A percentile compares a stretch with the other conserved stretches of the same genome.
Conservation (phyloP, 2,888 invertebrate genomes). For the Eudasyphora cyanicolor region DNA sequence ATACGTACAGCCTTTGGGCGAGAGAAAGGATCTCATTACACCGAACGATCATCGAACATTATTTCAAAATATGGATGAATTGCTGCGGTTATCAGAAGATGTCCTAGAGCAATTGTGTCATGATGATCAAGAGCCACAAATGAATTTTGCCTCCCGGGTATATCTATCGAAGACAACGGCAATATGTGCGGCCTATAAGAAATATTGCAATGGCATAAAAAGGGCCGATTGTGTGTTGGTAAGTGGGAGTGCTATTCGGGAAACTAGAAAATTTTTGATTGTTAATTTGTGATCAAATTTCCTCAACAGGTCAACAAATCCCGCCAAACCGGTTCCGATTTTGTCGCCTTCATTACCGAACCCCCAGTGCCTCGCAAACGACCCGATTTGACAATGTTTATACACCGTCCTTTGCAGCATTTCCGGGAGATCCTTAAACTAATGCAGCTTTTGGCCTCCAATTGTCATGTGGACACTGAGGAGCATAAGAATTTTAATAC, state of each 20-base stretch:
- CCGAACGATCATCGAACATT: constrained; percentile 88
- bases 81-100: constrained; percentile 88
- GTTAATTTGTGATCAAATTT: constrained; percentile 9
- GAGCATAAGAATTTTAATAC: constrained; percentile 79
- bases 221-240: constrained; percentile 92
- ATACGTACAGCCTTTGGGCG: constrained; percentile 88
- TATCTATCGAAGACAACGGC: constrained; percentile 88
- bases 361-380: constrained; percentile 90
- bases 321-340: constrained; percentile 88
- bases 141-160: constrained; percentile 85
- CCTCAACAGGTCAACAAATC: constrained; percentile 84
- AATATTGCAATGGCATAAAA: constrained; percentile 91
- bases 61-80: constrained; percentile 93
- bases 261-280: neutral
- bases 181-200: constrained; percentile 89
- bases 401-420: constrained; percentile 92
- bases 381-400: constrained; percentile 91
- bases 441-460: constrained; percentile 81
- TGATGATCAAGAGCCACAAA: constrained; percentile 87
- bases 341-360: constrained; percentile 89
- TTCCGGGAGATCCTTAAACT: constrained; percentile 84
- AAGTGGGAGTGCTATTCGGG: constrained; percentile 60
- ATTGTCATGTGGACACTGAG: constrained; percentile 79
- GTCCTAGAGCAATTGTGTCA: constrained; percentile 87
- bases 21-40: constrained; percentile 88